Percentiles rank a stretch among this genome's conserved stretches.
Evolutionary conservation across 1,140 invertebrate genomes (phyloP).

Genomic region (Pissodes strobi): DNA sequence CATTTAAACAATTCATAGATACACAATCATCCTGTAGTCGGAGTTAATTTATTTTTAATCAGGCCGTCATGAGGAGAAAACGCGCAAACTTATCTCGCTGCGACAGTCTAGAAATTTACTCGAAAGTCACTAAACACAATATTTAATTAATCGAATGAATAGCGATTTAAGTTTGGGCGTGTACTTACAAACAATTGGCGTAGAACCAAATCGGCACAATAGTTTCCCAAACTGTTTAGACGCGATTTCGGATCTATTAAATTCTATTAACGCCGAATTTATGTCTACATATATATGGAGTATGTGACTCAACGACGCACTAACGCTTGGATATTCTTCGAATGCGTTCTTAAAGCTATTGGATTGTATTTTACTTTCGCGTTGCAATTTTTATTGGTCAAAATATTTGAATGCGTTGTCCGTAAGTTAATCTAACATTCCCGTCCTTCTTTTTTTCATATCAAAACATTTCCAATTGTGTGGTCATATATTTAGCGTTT

Average conservation of each 20-base stretch:
- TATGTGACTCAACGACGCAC: slow-evolving; percentile 13
- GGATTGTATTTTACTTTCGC: too few species aligned
- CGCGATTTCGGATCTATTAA: slow-evolving; percentile 52
- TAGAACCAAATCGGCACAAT: slow-evolving; percentile 52
- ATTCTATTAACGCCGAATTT: slow-evolving; percentile 47
- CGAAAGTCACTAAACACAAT: slow-evolving; percentile 30
- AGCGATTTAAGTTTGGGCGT: slow-evolving; percentile 50
- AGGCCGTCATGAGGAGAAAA: background rate
- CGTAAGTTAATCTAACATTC: too few species aligned
- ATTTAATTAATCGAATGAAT: slow-evolving; percentile 53
- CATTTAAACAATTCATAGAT: too few species aligned
- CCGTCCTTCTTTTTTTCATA: too few species aligned
- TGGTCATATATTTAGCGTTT: too few species aligned
- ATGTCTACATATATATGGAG: slow-evolving; percentile 44
- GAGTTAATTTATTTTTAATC: too few species aligned
- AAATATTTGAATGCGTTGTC: too few species aligned
- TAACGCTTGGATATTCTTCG: background rate
- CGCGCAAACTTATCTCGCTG: slow-evolving; percentile 4
- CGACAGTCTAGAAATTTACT: slow-evolving; percentile 10
- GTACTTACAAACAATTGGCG: slow-evolving; percentile 52
- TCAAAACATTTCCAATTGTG: too few species aligned
- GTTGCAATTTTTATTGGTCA: too few species aligned
- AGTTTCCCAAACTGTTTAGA: slow-evolving; percentile 51
- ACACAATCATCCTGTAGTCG: too few species aligned
- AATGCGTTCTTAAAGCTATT: too few species aligned